Evolutionary conservation across 2,797 vertebrate species (phyloP).

Genomic region (Kryptopterus vitreolus): DNA sequence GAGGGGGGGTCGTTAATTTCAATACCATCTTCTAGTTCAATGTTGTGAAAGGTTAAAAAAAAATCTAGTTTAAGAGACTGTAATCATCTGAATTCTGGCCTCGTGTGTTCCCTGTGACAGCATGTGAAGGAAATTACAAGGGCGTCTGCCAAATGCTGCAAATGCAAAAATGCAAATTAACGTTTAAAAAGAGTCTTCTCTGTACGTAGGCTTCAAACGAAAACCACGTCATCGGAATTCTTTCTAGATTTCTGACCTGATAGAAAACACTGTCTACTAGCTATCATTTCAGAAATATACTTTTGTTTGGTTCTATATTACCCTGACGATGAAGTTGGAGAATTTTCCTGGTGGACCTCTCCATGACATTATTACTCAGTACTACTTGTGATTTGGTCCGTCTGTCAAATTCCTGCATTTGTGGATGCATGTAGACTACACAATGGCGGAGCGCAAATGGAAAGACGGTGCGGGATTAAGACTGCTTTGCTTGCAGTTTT

Average conservation of each 20-base stretch:
- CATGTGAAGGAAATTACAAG: conserved; percentile 31
- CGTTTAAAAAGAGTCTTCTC: conserved; percentile 18
- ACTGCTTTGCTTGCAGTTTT: neutral
- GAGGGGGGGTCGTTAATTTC: neutral
- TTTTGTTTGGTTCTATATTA: neutral
- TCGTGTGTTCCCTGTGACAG: conserved; percentile 38
- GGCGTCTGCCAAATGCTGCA: too few species aligned
- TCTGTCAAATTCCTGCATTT: neutral
- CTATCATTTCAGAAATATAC: too few species aligned
- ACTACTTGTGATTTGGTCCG: neutral
- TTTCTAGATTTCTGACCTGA: too few species aligned
- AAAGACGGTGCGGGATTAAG: neutral
- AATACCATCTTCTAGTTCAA: neutral
- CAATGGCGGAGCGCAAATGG: neutral
- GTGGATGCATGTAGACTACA: conserved; percentile 20
- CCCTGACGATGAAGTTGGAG: neutral
- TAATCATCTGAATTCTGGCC: conserved; percentile 28
- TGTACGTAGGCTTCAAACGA: conserved; percentile 11
- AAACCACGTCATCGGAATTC: neutral
- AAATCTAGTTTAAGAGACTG: neutral
- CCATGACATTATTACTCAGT: neutral
- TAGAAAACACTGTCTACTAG: too few species aligned
- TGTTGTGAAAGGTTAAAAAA: neutral
- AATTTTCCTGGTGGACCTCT: neutral
- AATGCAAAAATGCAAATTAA: too few species aligned